Evolutionary conservation across 2,797 vertebrate genomes (phyloP).

Genomic region (Tokudaia tokunoshimensis): DNA sequence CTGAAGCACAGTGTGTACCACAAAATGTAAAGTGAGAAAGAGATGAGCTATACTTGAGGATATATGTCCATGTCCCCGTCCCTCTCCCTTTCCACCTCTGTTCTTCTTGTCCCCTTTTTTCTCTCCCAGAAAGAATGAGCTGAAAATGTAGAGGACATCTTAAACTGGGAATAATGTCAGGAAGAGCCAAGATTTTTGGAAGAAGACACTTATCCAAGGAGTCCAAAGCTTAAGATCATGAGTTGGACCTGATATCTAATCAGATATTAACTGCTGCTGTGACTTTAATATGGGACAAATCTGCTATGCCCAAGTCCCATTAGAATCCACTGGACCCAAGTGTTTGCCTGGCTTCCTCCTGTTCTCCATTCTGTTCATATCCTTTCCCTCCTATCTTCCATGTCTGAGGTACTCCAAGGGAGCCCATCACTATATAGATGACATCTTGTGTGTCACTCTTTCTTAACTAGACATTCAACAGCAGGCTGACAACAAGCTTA

Average conservation of each 20-base stretch:
- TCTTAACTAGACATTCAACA: background rate
- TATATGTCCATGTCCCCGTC: background rate
- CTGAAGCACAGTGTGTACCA: background rate
- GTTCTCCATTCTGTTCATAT: background rate
- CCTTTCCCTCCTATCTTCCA: background rate
- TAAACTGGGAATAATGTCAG: background rate
- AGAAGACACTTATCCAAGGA: conserved; percentile 33
- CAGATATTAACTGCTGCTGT: background rate
- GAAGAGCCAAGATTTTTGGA: background rate
- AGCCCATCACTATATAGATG: background rate
- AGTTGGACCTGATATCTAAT: conserved; percentile 6
- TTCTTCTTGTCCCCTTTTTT: background rate
- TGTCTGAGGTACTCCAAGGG: background rate
- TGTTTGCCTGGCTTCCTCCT: background rate
- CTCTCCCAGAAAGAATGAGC: conserved; percentile 27
- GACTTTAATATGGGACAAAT: background rate
- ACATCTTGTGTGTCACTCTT: background rate
- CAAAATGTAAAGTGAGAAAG: conserved; percentile 19
- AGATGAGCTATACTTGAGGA: background rate
- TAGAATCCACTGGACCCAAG: background rate
- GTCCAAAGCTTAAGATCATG: conserved; percentile 25
- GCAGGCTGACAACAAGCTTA: background rate
- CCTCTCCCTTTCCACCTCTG: background rate
- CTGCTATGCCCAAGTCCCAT: background rate
- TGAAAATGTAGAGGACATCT: background rate